These are phyloP conservation scores for Lysandra bellargus DNA, from an alignment of 2,888 invertebrate species.

Conservation along the genomic window DNA sequence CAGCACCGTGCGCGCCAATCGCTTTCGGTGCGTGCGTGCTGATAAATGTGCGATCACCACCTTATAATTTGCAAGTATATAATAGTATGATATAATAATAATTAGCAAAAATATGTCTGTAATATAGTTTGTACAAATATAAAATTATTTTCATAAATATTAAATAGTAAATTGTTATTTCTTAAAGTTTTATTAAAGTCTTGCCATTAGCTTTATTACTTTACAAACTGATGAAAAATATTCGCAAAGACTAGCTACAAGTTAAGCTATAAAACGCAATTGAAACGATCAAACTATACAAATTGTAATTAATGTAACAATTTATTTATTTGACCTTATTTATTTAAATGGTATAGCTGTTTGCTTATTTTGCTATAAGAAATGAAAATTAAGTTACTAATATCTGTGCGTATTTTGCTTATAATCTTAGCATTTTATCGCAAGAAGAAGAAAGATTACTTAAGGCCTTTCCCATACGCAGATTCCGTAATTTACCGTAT, in stretches of 20 bases:
- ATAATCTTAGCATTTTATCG: not conserved
- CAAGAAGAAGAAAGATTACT: not conserved
- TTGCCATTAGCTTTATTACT: not conserved
- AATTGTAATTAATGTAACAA: not conserved
- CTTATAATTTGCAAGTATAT: too few relatives aligned
- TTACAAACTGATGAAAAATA: not conserved
- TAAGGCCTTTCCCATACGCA: too few relatives aligned
- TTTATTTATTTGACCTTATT: not conserved
- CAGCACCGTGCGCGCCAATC: too few relatives aligned
- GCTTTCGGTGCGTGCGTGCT: too few relatives aligned
- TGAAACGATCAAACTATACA: not conserved
- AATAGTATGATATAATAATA: too few relatives aligned
- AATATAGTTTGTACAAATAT: not conserved
- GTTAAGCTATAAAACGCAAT: conserved; percentile 4
- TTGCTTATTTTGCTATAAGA: not conserved
- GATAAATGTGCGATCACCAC: too few relatives aligned
- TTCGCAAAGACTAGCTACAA: not conserved
- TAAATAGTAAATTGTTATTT: not conserved
- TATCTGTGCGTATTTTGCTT: not conserved
- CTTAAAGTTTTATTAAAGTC: too few relatives aligned
- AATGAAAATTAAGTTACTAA: not conserved
- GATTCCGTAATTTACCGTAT: too few relatives aligned
- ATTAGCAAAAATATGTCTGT: too few relatives aligned
- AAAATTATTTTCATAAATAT: not conserved
- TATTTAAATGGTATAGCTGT: not conserved